These are phyloP conservation scores for Crotophaga sulcirostris DNA, from an alignment of 2,113 vertebrate genomes.

Conservation along the genomic window DNA sequence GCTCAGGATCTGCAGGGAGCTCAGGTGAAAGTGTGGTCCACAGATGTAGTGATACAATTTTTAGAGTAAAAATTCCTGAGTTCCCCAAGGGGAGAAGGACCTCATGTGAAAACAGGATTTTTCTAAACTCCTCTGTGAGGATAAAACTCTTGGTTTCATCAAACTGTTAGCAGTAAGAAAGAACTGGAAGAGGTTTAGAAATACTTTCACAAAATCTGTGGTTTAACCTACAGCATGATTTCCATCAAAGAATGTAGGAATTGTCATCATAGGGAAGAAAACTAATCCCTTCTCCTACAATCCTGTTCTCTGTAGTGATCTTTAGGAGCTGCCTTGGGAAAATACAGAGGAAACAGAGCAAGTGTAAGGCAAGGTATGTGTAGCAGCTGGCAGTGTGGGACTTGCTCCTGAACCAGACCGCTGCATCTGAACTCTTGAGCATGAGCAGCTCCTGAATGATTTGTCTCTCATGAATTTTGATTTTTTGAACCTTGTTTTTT, in stretches of 20 bases:
- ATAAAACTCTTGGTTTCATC: not conserved
- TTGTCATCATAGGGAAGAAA: not conserved
- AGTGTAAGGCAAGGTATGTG: not conserved
- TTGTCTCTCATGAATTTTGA: not conserved
- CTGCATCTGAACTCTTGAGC: not conserved
- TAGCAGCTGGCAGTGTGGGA: not conserved
- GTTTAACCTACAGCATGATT: not conserved
- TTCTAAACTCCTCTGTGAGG: not conserved
- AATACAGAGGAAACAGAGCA: not conserved
- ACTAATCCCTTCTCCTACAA: not conserved
- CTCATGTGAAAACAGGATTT: not conserved
- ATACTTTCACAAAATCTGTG: not conserved
- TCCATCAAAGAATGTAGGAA: not conserved
- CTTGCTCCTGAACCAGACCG: not conserved
- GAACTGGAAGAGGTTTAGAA: constrained; percentile 12
- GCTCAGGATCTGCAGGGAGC: not conserved
- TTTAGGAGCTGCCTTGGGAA: not conserved
- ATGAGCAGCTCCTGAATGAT: not conserved
- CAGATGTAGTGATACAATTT: not conserved
- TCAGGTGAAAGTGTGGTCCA: not conserved
- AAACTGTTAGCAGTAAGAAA: not conserved
- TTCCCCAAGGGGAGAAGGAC: not conserved
- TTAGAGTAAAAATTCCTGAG: not conserved
- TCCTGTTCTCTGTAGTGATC: not conserved
- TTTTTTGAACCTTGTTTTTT: not conserved